Evolutionary conservation across 2,797 vertebrate species (phyloP).

Genomic region (Morus bassanus): DNA sequence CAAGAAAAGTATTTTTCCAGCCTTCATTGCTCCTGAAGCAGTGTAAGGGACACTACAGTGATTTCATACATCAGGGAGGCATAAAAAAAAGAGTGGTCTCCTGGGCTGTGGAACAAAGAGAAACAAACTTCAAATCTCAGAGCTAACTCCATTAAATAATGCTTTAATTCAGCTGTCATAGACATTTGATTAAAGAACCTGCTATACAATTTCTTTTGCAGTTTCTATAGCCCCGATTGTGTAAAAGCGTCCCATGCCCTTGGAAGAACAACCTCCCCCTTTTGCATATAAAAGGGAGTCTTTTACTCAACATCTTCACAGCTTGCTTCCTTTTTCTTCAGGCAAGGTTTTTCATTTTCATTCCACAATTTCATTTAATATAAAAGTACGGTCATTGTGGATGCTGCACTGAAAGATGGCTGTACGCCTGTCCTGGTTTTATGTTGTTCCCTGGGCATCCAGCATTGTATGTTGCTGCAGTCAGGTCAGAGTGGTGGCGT

Average conservation of each 20-base stretch:
- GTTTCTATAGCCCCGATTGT: not conserved
- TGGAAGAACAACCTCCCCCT: not conserved
- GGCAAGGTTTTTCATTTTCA: conserved; percentile 14
- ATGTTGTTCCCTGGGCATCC: not conserved
- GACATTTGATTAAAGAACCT: conserved; percentile 18
- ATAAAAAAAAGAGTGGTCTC: not conserved
- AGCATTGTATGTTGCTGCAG: not conserved
- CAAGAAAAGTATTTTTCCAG: conserved; percentile 18
- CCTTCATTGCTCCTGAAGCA: not conserved
- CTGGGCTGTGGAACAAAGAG: conserved; percentile 4
- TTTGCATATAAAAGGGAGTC: not conserved
- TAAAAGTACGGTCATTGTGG: not conserved
- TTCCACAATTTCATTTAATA: not conserved
- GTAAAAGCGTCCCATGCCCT: not conserved
- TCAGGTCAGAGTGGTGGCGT: not conserved
- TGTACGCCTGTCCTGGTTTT: not conserved
- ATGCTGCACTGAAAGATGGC: not conserved
- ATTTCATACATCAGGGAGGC: not conserved
- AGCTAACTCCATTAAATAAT: not conserved
- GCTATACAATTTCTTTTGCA: not conserved
- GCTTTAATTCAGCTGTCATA: conserved; percentile 20
- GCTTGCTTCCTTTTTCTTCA: conserved; percentile 23
- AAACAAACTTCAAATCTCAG: not conserved
- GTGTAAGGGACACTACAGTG: not conserved
- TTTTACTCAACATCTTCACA: not conserved